Percentiles rank a stretch among this genome's conserved stretches.
phyloP scores from a whole-genome alignment of 2,797 vertebrate genomes.

The Acestrorhynchus altus region DNA sequence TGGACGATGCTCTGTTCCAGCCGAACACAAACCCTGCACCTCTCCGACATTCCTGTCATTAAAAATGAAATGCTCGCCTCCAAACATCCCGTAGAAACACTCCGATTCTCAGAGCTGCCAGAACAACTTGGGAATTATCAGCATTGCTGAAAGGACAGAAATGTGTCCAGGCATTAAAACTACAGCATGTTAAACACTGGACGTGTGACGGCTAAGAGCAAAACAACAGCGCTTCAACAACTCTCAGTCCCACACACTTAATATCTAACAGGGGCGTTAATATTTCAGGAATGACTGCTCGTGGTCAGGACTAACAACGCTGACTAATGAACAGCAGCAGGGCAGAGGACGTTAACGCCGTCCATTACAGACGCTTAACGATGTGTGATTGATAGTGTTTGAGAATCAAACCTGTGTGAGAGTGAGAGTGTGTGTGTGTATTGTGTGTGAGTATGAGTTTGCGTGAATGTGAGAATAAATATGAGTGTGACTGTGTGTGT shows the following conservation, averaged over 20 bases:
- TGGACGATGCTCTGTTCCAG: not conserved
- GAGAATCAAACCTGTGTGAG: not conserved
- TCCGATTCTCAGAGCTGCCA: not conserved
- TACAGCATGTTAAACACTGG: not conserved
- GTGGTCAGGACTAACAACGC: constrained; percentile 25
- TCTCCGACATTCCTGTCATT: not conserved
- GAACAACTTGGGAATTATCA: not conserved
- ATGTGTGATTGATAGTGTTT: constrained; percentile 25
- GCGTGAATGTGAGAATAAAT: not conserved
- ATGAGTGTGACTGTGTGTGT: not conserved
- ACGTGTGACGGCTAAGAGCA: constrained; percentile 3
- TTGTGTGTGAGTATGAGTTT: no score
- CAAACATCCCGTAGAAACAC: not conserved
- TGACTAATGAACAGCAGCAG: constrained; percentile 45
- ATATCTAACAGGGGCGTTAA: constrained; percentile 26
- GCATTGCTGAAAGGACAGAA: no score
- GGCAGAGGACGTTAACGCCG: constrained; percentile 33
- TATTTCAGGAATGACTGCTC: constrained; percentile 29
- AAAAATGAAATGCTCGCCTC: not conserved
- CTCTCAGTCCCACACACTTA: constrained; percentile 18
- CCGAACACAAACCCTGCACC: not conserved
- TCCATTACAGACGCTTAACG: constrained; percentile 40
- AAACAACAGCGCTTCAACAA: not conserved
- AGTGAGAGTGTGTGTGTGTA: no score
- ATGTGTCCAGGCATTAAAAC: not conserved